Conservation (phyloP, 2,113 vertebrate species). For the Etia nguti region DNA sequence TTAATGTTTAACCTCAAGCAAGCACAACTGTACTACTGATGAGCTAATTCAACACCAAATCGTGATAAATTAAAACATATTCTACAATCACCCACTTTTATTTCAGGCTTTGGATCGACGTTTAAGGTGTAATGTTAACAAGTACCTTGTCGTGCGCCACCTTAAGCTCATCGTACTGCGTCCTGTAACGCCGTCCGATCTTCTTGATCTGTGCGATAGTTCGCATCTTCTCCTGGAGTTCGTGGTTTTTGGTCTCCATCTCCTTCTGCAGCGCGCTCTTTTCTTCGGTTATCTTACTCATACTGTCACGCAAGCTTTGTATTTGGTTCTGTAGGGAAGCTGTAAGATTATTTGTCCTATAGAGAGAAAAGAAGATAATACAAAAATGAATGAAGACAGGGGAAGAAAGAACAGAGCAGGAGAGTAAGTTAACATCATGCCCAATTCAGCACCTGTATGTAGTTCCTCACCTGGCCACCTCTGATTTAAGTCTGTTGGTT, state of each 20-base stretch:
- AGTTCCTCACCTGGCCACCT: constrained; percentile 78
- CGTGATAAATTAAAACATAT: rapidly evolving
- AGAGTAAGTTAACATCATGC: background rate
- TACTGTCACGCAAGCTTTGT: constrained; percentile 81
- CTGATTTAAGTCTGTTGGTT: constrained; percentile 80
- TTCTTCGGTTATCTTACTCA: constrained; percentile 78
- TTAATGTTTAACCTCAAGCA: background rate
- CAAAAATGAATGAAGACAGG: rapidly evolving
- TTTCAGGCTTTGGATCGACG: background rate
- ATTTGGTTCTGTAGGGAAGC: constrained; percentile 84
- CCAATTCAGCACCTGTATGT: background rate
- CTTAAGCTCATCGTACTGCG: constrained; percentile 95
- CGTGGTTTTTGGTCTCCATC: constrained; percentile 78
- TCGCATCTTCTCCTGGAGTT: constrained; percentile 86
- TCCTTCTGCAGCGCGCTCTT: constrained; percentile 84
- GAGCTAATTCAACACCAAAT: rapidly evolving
- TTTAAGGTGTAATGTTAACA: background rate
- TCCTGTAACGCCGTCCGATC: constrained; percentile 93
- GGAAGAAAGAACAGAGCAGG: rapidly evolving
- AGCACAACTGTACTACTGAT: background rate
- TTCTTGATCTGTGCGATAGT: constrained; percentile 97
- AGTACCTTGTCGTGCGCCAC: constrained; percentile 84
- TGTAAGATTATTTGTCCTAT: constrained; percentile 79
- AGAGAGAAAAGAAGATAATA: background rate
- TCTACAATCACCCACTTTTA: background rate